Base-by-base conservation (phyloP, 2,113 vertebrate genomes). In the Austrofundulus limnaeus region DNA sequence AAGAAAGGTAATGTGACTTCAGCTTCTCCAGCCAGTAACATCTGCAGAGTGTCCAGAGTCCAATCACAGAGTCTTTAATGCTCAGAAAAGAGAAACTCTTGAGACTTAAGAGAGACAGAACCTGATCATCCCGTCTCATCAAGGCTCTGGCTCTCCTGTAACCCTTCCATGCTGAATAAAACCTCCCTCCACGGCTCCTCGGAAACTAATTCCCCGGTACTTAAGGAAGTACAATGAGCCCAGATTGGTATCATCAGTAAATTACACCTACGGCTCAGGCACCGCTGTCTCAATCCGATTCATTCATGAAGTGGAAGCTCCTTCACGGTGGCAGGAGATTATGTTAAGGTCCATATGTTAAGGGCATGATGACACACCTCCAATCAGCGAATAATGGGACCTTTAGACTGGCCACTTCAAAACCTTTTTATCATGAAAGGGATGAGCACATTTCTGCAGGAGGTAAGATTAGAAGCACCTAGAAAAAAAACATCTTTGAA, bases 71-170 rank as follows among this genome's bases (percentile, higher is more conserved):
- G 66, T 77, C 77, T 84, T 79, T 78, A 85, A 82, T 79, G 24
- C 59, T 0, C 70, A 73, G 80, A 57, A 45, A 60, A 80, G 75
- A 82, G 66, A 83, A 82, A 76, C 83, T 87, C 79, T 77, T 20
- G 84, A 89, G 89, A 85, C 81, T 70, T 71, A 71, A 75, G 74
- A 75, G 81, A 84, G 73, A 81, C 41, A 61, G 85, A 81, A 81
- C 81, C 82, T 77, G 89, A 88, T 88, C 85, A 87, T 90, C 85
- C 84, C 11, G 66, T 75, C 85, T 88, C 85, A 87, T 88, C 86
- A 87, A 84, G 76, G 72, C 76, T 63, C 56, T 0, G 68, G 66
- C 72, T 85, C 85, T 84, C 83, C 81, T 63, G 63, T 84, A 81
- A 87, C 84, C 87, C 81, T 38, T 59, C 58, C 61, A 45, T 52